These are phyloP conservation scores for Drosophila testacea DNA, from an alignment of 2,888 invertebrate species.

Conservation along the genomic window DNA sequence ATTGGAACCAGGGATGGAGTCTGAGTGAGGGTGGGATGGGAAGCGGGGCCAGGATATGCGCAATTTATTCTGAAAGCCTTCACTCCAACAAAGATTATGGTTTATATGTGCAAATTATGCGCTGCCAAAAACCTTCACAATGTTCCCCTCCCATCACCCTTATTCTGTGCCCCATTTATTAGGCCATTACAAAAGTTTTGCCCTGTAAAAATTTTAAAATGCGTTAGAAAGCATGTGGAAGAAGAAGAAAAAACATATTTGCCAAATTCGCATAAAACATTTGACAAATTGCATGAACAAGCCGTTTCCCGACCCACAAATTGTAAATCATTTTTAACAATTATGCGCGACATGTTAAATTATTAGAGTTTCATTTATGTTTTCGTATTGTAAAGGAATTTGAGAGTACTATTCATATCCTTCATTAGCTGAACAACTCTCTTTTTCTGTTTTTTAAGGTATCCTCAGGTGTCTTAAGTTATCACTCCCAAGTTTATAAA, in stretches of 20 bases:
- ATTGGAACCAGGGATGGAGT: constrained; percentile 30
- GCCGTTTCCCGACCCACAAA: constrained; percentile 33
- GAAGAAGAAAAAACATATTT: constrained; percentile 66
- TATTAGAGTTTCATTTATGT: constrained; percentile 27
- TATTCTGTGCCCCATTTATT: constrained; percentile 35
- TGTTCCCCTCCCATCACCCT: constrained; percentile 1
- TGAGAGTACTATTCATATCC: not conserved
- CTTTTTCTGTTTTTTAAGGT: not conserved
- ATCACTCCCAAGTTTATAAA: constrained; percentile 23
- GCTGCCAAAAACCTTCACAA: constrained; percentile 47
- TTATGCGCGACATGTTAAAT: constrained; percentile 59
- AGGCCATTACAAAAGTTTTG: constrained; percentile 51
- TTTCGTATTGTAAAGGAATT: not conserved
- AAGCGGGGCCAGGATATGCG: constrained; percentile 49
- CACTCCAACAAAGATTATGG: constrained; percentile 70
- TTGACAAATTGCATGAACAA: constrained; percentile 42
- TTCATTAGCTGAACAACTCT: not conserved
- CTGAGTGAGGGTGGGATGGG: not conserved
- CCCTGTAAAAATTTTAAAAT: constrained; percentile 32
- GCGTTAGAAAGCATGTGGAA: constrained; percentile 19
- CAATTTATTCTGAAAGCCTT: constrained; percentile 70
- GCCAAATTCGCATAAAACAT: constrained; percentile 53
- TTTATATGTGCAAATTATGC: constrained; percentile 76
- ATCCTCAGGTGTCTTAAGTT: constrained; percentile 21
- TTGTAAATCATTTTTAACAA: constrained; percentile 75